Evolutionary conservation across 37 sponge, comb jelly and placozoan species (phyloP), one percentile per base, ranked within the genome.

Genomic region (Oopsacas minuta): DNA sequence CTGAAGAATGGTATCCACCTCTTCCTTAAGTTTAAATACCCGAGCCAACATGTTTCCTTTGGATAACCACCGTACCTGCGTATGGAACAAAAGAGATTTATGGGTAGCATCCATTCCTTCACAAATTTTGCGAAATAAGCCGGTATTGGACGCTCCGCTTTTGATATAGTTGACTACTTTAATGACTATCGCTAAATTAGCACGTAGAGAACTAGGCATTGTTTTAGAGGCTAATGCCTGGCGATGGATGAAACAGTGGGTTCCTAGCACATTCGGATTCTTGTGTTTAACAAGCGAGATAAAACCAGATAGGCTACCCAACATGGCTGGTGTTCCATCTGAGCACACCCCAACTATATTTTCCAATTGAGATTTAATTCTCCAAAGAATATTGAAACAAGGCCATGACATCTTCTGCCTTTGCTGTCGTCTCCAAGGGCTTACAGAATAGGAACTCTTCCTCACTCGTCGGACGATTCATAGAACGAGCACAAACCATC

Each of bases 1-100:
- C 75, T 61, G 28, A 61, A 12, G 28, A 61, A 32, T 20, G 5
- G 28, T 20, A 5, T 25, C 15, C 15, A 42, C 49, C 15, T 25
- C 75, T 20, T 61, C 75, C 28, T 34, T 25, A 25, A 61, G 75
- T 61, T 61, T 34, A 34, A 61, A 61, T 25, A 61, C 75, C 28
- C 75, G 75, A 61, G 75, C 75, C 22, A 61, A 34, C 75, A 61
- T 61, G 75, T 61, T 61, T 61, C 75, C 75, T 61, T 61, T 61
- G 75, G 75, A 61, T 32, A 61, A 34, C 75, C 75, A 61, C 22
- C 75, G 75, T 32, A 61, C 75, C 49, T 42, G 75, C 7, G 75
- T 61, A 25, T 61, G 28, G 20, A 61, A 61, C 28, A 61, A 61
- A 61, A 61, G 75, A 61, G 75, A 25, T 32, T 25, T 61, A 34